Conservation (phyloP, 2,888 invertebrate species). For the Spicauda simplicius region DNA sequence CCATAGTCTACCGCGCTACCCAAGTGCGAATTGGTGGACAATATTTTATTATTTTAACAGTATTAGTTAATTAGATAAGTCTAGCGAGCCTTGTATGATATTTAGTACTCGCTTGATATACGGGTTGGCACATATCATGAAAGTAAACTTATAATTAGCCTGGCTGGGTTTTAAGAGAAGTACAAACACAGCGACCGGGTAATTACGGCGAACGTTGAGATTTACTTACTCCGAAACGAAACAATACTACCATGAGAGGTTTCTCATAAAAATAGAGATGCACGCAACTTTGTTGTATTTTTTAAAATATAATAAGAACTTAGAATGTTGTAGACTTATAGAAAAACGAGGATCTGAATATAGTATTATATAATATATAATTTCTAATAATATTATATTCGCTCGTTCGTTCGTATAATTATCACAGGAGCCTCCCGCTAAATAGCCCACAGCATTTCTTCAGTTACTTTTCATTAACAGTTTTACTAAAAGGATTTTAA, state of each 20-base stretch:
- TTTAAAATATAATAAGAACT: background rate
- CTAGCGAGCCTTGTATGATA: background rate
- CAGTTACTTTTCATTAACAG: background rate
- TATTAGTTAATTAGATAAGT: background rate
- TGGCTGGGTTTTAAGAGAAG: background rate
- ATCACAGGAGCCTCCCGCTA: no score
- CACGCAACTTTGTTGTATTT: background rate
- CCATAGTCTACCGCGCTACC: no score
- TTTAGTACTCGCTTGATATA: background rate
- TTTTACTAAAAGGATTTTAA: background rate
- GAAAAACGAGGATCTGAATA: background rate
- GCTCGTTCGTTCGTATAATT: no score
- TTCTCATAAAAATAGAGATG: background rate
- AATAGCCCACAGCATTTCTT: no score
- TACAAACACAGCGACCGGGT: slow-evolving; percentile 6
- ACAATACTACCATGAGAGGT: background rate
- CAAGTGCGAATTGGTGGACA: no score
- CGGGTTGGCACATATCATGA: slow-evolving; percentile 13
- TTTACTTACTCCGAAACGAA: slow-evolving; percentile 4
- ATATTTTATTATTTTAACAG: no score
- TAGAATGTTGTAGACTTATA: background rate
- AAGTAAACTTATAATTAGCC: slow-evolving; percentile 5
- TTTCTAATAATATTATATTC: no score
- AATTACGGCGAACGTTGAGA: slow-evolving; percentile 5
- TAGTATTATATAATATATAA: no score